A percentile compares a stretch with the other conserved stretches of the same genome.
Conservation (phyloP, 2,113 vertebrate species). For the Lasiurus cinereus region DNA sequence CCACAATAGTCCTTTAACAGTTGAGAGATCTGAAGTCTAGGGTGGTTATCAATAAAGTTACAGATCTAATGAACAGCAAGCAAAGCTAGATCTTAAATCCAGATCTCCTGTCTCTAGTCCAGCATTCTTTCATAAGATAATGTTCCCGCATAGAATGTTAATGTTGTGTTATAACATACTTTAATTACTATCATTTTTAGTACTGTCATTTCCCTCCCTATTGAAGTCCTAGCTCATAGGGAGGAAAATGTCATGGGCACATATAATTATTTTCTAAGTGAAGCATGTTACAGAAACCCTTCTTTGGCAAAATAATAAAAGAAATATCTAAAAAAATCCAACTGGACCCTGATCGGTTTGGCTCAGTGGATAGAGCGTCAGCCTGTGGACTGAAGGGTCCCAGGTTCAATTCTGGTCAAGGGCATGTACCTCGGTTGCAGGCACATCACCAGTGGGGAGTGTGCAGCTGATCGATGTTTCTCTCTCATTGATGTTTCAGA, state of each 20-base stretch:
- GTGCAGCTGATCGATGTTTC: too few species aligned
- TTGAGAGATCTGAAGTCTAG: not conserved
- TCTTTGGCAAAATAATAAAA: constrained; percentile 37
- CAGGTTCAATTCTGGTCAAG: too few species aligned
- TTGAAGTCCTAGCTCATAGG: not conserved
- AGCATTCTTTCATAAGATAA: not conserved
- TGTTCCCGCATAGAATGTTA: constrained; percentile 30
- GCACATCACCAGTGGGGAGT: too few species aligned
- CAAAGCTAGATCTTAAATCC: constrained; percentile 49
- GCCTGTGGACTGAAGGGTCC: too few species aligned
- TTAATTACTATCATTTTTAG: constrained; percentile 60
- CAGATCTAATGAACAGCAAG: not conserved
- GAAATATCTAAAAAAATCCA: not conserved
- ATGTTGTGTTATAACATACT: constrained; percentile 47
- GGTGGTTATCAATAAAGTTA: constrained; percentile 22
- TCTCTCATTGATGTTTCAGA: too few species aligned
- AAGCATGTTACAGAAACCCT: constrained; percentile 25
- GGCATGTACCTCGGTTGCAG: too few species aligned
- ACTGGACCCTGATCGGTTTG: too few species aligned
- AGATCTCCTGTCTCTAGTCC: not conserved
- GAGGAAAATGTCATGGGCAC: not conserved
- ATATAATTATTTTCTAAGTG: constrained; percentile 22
- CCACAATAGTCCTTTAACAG: constrained; percentile 41
- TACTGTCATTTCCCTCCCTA: not conserved
- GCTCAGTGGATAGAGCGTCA: too few species aligned